Evolutionary conservation across 1,140 invertebrate genomes (phyloP).

Genomic region (Ylistrum balloti): DNA sequence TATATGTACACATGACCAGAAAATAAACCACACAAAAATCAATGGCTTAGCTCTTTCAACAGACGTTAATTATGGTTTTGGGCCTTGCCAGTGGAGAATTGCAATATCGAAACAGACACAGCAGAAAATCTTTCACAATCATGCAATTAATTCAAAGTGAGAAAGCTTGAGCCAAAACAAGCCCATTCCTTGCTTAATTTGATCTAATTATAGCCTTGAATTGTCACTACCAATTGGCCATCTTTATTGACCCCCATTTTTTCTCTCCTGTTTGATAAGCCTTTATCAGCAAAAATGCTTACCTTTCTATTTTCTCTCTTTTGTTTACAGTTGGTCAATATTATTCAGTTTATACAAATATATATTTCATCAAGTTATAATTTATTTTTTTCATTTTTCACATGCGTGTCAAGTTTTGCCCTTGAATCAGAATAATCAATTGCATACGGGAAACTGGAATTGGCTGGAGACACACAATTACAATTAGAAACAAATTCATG

Average conservation of each 20-base stretch:
- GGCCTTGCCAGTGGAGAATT: constrained; percentile 24
- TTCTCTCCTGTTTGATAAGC: not conserved
- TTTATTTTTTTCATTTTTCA: no score
- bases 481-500: not conserved
- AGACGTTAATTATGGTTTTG: constrained; percentile 39
- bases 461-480: not conserved
- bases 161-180: constrained; percentile 13
- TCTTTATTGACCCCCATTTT: constrained; percentile 16
- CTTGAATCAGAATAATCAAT: not conserved
- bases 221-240: constrained; percentile 37
- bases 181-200: constrained; percentile 27
- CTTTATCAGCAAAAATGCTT: not conserved
- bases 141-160: constrained; percentile 40
- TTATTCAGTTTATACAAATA: not conserved
- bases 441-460: constrained; percentile 10
- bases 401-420: not conserved
- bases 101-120: constrained; percentile 26
- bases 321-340: not conserved
- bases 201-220: constrained; percentile 39
- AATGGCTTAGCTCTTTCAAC: constrained; percentile 33
- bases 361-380: not conserved
- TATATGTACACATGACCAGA: constrained; percentile 13
- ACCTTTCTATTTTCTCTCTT: not conserved
- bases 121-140: constrained; percentile 38
- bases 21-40: constrained; percentile 24